A percentile compares a stretch with the other conserved stretches of the same genome.
These are phyloP conservation scores for Xenus cinereus DNA, from an alignment of 2,113 vertebrate species.

Conservation along the genomic window DNA sequence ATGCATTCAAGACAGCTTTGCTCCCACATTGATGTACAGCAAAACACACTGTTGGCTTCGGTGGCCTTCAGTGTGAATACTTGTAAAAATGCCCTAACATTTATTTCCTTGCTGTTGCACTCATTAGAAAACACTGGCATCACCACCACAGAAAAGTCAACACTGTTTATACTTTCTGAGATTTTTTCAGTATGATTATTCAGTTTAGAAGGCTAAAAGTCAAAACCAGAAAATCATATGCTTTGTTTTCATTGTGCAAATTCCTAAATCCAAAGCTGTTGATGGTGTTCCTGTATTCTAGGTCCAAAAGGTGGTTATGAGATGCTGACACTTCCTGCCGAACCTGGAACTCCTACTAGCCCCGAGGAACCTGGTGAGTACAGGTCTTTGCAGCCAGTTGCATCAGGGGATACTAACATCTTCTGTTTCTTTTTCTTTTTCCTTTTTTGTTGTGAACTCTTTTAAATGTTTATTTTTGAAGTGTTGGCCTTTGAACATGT, in stretches of 20 bases:
- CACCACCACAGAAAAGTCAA: background rate
- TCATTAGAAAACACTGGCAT: background rate
- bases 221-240: background rate
- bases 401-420: background rate
- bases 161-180: background rate
- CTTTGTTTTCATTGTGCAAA: background rate
- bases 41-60: background rate
- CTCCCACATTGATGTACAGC: background rate
- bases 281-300: background rate
- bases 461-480: background rate
- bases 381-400: background rate
- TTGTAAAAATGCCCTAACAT: background rate
- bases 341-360: constrained; percentile 35
- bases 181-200: background rate
- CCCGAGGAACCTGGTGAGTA: constrained; percentile 64
- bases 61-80: background rate
- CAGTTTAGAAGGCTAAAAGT: background rate
- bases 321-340: constrained; percentile 45
- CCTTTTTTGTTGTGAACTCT: background rate
- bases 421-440: background rate
- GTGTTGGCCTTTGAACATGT: background rate
- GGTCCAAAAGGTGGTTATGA: constrained; percentile 63
- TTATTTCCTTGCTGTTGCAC: background rate
- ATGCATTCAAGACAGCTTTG: background rate
- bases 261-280: background rate